Base-by-base conservation (phyloP, 2,888 invertebrate species). In the Heliconius ethilla region DNA sequence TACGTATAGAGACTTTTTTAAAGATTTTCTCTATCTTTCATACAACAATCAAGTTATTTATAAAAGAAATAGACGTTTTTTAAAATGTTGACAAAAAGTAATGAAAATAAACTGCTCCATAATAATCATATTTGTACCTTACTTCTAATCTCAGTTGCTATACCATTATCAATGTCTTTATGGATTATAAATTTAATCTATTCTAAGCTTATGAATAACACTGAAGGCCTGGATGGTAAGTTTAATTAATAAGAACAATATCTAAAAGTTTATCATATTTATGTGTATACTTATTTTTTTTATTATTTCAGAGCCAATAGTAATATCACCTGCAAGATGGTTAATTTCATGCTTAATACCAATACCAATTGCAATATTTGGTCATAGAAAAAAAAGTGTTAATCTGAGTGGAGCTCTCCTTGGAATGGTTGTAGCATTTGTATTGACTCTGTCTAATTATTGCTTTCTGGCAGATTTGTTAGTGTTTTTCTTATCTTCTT, bases 401-500 rank as follows among this genome's bases (percentile, higher is more conserved):
- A 96, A 95, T 85, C 87, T 95, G 27, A 96, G 96, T 81, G 98
- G 98, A 55, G 97, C 97, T 3, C 81, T 96, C 5, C 90, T 97
- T 80, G 97, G 97, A 9, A 90, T 97, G 33, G 83, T 96, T 6
- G 95, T 98, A 75, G 98, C 97, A 18, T 96, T 98, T 85, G 90
- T 97, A 33, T 88, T 98, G 65, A 97, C 97, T 3, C 90, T 98
- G 40, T 96, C 97, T 75, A 98, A 96, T 88, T 96, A 97, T 85
- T 96, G 97, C 79, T 98, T 98, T 87, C 90, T 97, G 70, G 95
- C 95, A 22, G 96, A 96, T 81, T 91, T 98, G 55, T 91, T 97
- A 25, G 94, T 96, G 6, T 98, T 98, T 89, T 98, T 98, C 87
- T 88, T 98, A 37, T 95, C 97, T 70, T 97, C 97, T 3, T 97